Evolutionary conservation across 2,797 vertebrate genomes (phyloP).

Genomic region (Aplochiton taeniatus): DNA sequence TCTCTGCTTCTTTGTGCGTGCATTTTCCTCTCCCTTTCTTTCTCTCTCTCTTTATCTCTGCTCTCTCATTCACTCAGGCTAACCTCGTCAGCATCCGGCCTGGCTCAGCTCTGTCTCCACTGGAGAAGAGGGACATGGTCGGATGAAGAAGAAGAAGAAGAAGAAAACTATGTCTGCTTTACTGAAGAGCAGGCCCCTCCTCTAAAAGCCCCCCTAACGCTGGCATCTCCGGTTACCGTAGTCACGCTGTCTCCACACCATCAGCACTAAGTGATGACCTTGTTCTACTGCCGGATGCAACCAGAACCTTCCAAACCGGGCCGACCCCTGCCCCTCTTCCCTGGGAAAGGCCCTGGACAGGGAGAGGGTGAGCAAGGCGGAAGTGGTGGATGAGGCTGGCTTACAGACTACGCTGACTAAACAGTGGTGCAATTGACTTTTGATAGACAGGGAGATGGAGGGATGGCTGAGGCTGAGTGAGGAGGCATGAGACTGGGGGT

Average conservation of each 20-base stretch:
- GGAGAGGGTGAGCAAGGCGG: neutral
- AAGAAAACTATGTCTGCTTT: neutral
- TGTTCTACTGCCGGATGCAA: slow-evolving; percentile 64
- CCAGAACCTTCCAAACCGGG: slow-evolving; percentile 52
- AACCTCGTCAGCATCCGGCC: slow-evolving; percentile 56
- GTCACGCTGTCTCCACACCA: slow-evolving; percentile 54
- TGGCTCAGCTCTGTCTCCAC: slow-evolving; percentile 43
- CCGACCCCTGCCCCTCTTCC: slow-evolving; percentile 38
- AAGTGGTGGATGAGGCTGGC: too few species aligned
- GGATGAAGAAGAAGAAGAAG: neutral
- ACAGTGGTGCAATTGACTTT: too few species aligned
- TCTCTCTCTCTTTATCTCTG: slow-evolving; percentile 31
- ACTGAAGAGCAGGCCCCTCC: slow-evolving; percentile 3
- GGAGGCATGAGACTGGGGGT: slow-evolving; percentile 33
- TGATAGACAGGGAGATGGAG: slow-evolving; percentile 16
- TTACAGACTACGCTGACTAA: too few species aligned
- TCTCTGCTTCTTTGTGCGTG: slow-evolving; percentile 33
- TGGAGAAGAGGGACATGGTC: slow-evolving; percentile 33
- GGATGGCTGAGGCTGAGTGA: slow-evolving; percentile 36
- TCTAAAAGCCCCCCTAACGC: neutral
- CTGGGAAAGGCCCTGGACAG: slow-evolving; percentile 35
- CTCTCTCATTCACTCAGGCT: slow-evolving; percentile 45
- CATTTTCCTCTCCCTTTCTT: slow-evolving; percentile 7
- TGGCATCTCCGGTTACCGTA: slow-evolving; percentile 46
- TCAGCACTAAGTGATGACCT: slow-evolving; percentile 70